Evolutionary conservation across 2,797 vertebrate genomes (phyloP).

Genomic region (Meriones psammophilus): DNA sequence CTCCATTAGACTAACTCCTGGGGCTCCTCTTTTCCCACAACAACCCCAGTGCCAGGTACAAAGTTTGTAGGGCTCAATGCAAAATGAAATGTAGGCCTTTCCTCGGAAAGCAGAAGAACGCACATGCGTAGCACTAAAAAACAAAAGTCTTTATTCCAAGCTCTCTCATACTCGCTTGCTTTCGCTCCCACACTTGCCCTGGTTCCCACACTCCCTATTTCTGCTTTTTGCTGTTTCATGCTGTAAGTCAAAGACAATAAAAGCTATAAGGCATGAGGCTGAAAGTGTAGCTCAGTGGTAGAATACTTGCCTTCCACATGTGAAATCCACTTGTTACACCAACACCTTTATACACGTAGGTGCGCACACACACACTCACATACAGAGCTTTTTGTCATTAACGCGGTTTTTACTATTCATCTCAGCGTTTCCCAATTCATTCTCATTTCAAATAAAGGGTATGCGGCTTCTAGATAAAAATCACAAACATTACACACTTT

Average conservation of each 20-base stretch:
- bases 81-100: not conserved
- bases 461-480: not conserved
- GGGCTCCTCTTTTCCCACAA: not conserved
- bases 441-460: not conserved
- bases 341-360: not conserved
- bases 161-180: not conserved
- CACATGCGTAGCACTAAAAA: not conserved
- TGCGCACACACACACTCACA: not conserved
- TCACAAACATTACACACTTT: not conserved
- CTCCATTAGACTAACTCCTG: not conserved
- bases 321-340: not conserved
- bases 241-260: slow-evolving; percentile 11
- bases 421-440: not conserved
- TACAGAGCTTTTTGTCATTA: not conserved
- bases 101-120: not conserved
- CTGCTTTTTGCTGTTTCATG: not conserved
- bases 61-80: not conserved
- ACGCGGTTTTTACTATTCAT: not conserved
- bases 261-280: not conserved
- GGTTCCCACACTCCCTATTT: not conserved
- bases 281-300: not conserved
- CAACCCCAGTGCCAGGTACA: not conserved
- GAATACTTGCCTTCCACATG: not conserved
- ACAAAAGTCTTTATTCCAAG: not conserved
- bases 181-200: not conserved